Conservation (phyloP, 2,888 invertebrate genomes). For the Amiota minor region DNA sequence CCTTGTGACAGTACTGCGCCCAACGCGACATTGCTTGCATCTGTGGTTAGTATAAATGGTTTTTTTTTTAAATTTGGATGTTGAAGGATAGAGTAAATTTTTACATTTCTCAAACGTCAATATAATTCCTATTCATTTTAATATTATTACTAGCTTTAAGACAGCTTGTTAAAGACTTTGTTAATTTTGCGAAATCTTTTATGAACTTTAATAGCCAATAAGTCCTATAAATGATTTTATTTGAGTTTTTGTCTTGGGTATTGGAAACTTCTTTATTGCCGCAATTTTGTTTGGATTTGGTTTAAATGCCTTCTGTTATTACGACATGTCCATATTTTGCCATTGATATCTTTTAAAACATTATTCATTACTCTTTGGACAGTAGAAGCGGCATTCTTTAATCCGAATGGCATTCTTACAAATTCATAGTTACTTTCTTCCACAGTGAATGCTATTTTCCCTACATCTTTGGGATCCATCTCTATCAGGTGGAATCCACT, state of each 20-base stretch:
- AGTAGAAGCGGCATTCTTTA: conserved; percentile 36
- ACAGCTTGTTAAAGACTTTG: conserved; percentile 36
- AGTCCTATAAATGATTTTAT: conserved; percentile 7
- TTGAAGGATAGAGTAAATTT: conserved; percentile 36
- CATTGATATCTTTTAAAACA: not conserved
- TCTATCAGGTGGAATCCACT: not conserved
- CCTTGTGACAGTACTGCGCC: conserved; percentile 35
- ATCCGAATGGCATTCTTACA: not conserved
- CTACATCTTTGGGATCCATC: not conserved
- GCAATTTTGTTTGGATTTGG: not conserved
- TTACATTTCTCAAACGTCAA: conserved; percentile 33
- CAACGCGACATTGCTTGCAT: conserved; percentile 39
- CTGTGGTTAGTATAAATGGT: conserved; percentile 40
- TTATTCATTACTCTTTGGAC: conserved; percentile 41
- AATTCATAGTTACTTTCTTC: not conserved
- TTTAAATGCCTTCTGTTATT: not conserved
- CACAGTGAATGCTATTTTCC: not conserved
- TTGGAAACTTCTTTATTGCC: not conserved
- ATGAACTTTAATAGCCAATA: conserved; percentile 46
- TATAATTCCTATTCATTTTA: not conserved
- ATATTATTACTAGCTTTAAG: not conserved
- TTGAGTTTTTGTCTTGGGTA: not conserved
- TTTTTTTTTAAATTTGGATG: conserved; percentile 45
- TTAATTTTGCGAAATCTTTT: conserved; percentile 39
- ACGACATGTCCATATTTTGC: not conserved